phyloP scores from a whole-genome alignment of 2,797 vertebrate genomes.

The Leptoclinus maculatus region DNA sequence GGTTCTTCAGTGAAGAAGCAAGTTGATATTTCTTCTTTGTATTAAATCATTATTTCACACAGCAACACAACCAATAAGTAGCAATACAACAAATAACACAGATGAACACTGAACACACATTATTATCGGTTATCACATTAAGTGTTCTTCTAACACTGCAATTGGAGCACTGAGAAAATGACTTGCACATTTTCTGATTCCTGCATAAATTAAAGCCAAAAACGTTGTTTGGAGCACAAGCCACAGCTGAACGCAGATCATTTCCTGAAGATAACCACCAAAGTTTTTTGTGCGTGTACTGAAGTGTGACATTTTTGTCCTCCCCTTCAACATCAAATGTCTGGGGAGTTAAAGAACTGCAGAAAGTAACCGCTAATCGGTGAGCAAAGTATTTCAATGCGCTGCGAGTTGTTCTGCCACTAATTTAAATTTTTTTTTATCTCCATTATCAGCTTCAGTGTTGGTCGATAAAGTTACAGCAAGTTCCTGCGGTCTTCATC shows the following conservation, averaged over 20 bases:
- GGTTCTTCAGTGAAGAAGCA: neutral
- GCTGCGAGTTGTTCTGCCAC: neutral
- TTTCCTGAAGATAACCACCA: neutral
- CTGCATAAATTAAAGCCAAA: slow-evolving; percentile 7
- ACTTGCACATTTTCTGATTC: slow-evolving; percentile 4
- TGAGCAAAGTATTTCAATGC: neutral
- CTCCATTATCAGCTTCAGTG: neutral
- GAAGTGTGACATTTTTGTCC: neutral
- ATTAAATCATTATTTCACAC: neutral
- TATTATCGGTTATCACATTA: neutral
- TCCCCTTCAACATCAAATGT: neutral
- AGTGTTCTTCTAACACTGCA: neutral
- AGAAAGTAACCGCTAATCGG: neutral
- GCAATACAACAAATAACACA: slow-evolving; percentile 1
- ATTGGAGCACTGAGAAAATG: slow-evolving; percentile 3
- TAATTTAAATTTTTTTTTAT: slow-evolving; percentile 23
- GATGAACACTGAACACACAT: neutral
- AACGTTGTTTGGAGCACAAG: neutral
- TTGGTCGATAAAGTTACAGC: slow-evolving; percentile 6
- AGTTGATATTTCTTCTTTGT: neutral
- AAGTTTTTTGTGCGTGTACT: neutral
- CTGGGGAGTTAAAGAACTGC: neutral
- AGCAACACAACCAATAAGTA: slow-evolving; percentile 3
- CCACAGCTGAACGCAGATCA: neutral
- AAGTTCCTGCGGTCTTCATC: slow-evolving; percentile 15